Conservation (phyloP, 1,140 invertebrate genomes). For the Bemisia tabaci region DNA sequence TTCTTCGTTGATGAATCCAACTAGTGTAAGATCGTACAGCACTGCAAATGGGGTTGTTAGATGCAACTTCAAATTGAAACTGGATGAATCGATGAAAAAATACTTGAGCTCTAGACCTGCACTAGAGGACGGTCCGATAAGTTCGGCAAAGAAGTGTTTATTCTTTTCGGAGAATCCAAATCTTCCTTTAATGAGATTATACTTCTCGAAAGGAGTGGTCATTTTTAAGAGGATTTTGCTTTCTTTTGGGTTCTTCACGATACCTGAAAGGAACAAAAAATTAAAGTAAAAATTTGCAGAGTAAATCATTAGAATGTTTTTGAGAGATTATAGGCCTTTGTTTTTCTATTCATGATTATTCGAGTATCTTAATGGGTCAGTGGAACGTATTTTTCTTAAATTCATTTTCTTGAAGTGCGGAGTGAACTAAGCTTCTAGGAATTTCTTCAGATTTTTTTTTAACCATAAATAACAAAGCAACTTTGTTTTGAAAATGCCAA, state of each 20-base stretch:
- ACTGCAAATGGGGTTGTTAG: constrained; percentile 54
- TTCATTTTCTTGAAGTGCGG: too few species aligned
- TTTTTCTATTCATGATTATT: too few species aligned
- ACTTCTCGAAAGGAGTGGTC: constrained; percentile 51
- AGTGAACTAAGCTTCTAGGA: too few species aligned
- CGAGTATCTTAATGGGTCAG: too few species aligned
- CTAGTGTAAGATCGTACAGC: constrained; percentile 43
- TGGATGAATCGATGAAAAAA: constrained; percentile 39
- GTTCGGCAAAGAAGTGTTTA: constrained; percentile 50
- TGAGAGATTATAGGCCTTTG: too few species aligned
- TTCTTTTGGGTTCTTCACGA: constrained; percentile 45
- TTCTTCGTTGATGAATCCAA: constrained; percentile 44
- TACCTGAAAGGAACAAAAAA: constrained; percentile 36
- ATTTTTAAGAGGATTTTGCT: constrained; percentile 53
- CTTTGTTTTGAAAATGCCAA: too few species aligned
- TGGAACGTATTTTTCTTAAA: too few species aligned
- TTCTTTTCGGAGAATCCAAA: constrained; percentile 54
- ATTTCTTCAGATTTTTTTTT: too few species aligned
- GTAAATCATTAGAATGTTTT: too few species aligned
- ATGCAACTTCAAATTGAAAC: constrained; percentile 56
- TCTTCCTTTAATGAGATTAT: constrained; percentile 43
- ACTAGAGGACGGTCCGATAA: constrained; percentile 46
- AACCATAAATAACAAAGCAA: too few species aligned
- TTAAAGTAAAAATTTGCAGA: too few species aligned
- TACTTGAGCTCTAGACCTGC: constrained; percentile 45